Base-by-base conservation (phyloP, 2,113 vertebrate genomes). In the Nerophis ophidion region DNA sequence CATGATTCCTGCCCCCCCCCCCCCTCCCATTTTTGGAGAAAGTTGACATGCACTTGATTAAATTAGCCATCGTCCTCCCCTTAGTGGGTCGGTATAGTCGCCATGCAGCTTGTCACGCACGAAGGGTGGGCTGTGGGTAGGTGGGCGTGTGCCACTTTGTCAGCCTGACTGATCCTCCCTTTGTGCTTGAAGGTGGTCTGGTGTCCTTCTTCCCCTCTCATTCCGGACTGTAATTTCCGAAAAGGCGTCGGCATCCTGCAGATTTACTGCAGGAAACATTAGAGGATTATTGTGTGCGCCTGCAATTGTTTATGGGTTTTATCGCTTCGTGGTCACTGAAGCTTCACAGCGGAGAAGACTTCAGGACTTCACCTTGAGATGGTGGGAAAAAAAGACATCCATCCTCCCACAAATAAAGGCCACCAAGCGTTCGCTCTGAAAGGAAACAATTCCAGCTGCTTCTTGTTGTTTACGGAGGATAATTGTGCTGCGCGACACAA, bases 1-100 rank as follows among this genome's bases (percentile, higher is more conserved):
- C 75, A 75, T 81, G 81, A 83, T 84, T 84, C 88, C 82, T 81
- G 48, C 26, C 26, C 19, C 26, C 26, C 4, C 26, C 26, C 36
- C 26, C 26, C 19, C 26, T 4, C 4, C 26, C 26, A 26, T 6
- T 19, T 44, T 19, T 83, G 75, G 73, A 77, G 76, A 87, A 86
- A 85, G 84, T 87, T 89, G 80, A 81, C 86, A 88, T 83, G 78
- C 84, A 82, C 84, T 83, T 86, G 86, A 89, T 88, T 88, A 82
- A 88, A 88, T 87, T 87, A 86, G 84, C 85, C 77, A 86, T 87
- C 83, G 81, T 88, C 84, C 82, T 72, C 71, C 72, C 71, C 66
- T 76, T 26, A 16, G 57, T 77, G 81, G 82, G 81, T 81, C 71
- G 81, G 79, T 78, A 87, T 84, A 82, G 11, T 59, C 63, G 66